Evolutionary conservation across 2,888 invertebrate genomes (phyloP).

Genomic region (Argyresthia goedartella): DNA sequence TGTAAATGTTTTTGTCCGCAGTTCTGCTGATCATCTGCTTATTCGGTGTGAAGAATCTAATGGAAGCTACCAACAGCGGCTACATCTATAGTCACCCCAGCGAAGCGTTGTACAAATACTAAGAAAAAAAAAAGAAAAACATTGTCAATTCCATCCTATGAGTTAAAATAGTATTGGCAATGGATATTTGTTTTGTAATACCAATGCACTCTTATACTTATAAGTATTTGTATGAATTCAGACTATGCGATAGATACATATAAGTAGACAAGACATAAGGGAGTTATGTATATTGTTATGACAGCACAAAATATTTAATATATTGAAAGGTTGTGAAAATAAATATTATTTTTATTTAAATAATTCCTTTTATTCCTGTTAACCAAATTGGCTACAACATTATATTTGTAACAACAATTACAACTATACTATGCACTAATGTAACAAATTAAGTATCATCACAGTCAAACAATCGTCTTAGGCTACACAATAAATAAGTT

Average conservation of each 20-base stretch:
- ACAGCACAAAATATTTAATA: no score
- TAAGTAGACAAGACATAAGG: no score
- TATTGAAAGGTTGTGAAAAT: background rate
- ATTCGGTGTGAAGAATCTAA: constrained; percentile 58
- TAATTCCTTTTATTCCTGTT: no score
- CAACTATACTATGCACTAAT: background rate
- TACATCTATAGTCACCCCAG: constrained; percentile 56
- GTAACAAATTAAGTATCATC: constrained; percentile 13
- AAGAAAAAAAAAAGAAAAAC: constrained; percentile 14
- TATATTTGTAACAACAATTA: no score
- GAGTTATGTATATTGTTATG: no score
- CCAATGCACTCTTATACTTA: no score
- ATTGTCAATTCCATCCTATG: constrained; percentile 2
- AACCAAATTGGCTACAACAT: no score
- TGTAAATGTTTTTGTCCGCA: constrained; percentile 22
- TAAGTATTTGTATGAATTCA: no score
- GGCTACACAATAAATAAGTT: constrained; percentile 10
- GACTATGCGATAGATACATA: no score
- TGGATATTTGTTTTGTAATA: no score
- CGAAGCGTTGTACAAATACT: constrained; percentile 43
- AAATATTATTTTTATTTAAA: background rate
- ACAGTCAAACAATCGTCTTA: constrained; percentile 16
- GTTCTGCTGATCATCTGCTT: constrained; percentile 57
- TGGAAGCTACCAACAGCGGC: constrained; percentile 56
- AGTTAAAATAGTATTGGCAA: no score